Evolutionary conservation across 2,113 vertebrate species (phyloP).

Genomic region (Leucopsar rothschildi): DNA sequence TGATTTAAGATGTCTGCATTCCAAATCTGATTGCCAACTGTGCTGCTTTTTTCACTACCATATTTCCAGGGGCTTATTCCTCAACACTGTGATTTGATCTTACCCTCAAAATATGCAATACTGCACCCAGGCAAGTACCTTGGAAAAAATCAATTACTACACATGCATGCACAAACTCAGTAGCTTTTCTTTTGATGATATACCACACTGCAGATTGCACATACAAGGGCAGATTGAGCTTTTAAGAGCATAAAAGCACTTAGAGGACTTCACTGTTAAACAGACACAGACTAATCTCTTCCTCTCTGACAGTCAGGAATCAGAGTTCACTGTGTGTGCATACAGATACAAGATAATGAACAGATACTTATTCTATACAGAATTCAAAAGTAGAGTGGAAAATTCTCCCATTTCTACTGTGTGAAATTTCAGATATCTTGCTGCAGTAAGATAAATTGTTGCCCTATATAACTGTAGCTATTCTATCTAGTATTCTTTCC

Average conservation of each 20-base stretch:
- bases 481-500: constrained; percentile 23
- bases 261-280: constrained; percentile 46
- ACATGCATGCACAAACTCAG: constrained; percentile 53
- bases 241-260: constrained; percentile 54
- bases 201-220: not conserved
- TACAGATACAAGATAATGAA: constrained; percentile 58
- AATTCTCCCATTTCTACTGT: not conserved
- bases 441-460: not conserved
- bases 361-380: constrained; percentile 44
- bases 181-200: constrained; percentile 37
- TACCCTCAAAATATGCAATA: constrained; percentile 32
- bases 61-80: not conserved
- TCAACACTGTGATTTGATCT: not conserved
- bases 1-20: not conserved
- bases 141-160: constrained; percentile 58
- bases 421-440: not conserved
- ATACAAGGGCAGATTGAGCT: constrained; percentile 10
- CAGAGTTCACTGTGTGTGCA: not conserved
- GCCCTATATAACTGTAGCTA: not conserved
- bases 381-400: constrained; percentile 46
- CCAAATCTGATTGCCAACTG: not conserved
- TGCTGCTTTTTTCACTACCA: not conserved
- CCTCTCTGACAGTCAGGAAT: constrained; percentile 19
- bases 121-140: constrained; percentile 2
- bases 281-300: constrained; percentile 37